Percentiles rank a stretch among this genome's conserved stretches.
These are phyloP conservation scores for Medauroidea extradentata DNA, from an alignment of 1,140 invertebrate species.

Conservation along the genomic window DNA sequence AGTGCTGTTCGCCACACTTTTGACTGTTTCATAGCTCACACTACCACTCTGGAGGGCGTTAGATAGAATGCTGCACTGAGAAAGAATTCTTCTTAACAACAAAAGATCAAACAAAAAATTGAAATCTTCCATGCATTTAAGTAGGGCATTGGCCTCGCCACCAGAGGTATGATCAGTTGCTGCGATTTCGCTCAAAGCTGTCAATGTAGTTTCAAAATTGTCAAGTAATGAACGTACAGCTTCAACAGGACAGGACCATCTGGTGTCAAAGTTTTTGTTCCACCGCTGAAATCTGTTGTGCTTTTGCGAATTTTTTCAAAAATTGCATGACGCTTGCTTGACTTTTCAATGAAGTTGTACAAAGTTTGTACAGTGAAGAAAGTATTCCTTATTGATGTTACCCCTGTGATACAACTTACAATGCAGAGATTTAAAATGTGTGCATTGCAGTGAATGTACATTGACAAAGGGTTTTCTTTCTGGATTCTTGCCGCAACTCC, in stretches of 20 bases:
- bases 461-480: constrained; percentile 10
- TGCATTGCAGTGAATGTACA: constrained; percentile 14
- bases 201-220: not conserved
- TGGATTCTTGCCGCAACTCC: constrained; percentile 13
- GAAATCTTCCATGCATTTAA: constrained; percentile 5
- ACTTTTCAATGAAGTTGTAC: not conserved
- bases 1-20: not conserved
- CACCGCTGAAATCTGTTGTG: not conserved
- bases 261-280: not conserved
- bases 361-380: too few relatives aligned
- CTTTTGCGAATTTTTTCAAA: constrained; percentile 6
- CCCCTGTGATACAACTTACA: too few relatives aligned
- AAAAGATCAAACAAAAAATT: constrained; percentile 4
- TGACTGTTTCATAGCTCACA: constrained; percentile 4
- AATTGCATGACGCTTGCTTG: not conserved
- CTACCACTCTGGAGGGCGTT: not conserved
- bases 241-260: constrained; percentile 6
- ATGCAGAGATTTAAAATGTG: constrained; percentile 11
- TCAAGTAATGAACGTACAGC: not conserved
- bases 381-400: too few relatives aligned
- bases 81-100: constrained; percentile 5
- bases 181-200: constrained; percentile 2
- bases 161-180: not conserved
- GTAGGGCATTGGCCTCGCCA: constrained; percentile 5
- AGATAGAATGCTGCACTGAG: constrained; percentile 1